Base-by-base conservation (phyloP, 53 echinoderm and acorn worm species). In the Holothuria scabra region DNA sequence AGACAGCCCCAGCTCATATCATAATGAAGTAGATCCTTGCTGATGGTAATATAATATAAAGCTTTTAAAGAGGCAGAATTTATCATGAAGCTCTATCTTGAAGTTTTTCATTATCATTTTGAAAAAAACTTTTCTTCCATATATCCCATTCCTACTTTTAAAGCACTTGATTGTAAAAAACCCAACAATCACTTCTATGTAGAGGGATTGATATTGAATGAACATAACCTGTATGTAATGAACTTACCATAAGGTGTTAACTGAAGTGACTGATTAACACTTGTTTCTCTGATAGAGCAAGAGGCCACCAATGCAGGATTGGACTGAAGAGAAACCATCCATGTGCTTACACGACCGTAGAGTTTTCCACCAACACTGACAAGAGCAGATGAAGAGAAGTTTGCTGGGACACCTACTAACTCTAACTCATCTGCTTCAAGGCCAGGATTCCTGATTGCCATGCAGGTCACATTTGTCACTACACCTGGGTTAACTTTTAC, bases 201-300 rank as follows among this genome's bases (percentile, higher is more conserved):
- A 6, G 3, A 35, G 35, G 35, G 35, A n/a, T n/a, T n/a, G n/a
- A n/a, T n/a, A n/a, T n/a, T n/a, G n/a, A n/a, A n/a, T n/a, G n/a
- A n/a, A n/a, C n/a, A n/a, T n/a, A n/a, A n/a, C n/a, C n/a, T n/a
- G n/a, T 44, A 44, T 44, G 10, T 10, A 48, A 18, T 8, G 21
- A 21, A 68, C 69, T 68, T 3, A 68, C 69, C 69, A 68, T 34
- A 68, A 32, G 69, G 69, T 34, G 30, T 20, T 20, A 68, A 35
- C 69, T 37, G 11, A 11, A 34, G 7, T 22, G 69, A 37, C 2
- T 68, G 5, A 20, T 7, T 68, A 4, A 34, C 11, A 10, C 8
- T 34, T 32, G 44, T 68, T 11, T 0, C 7, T 2, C 41, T 41
- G 5, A 68, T 22, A 20, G 35, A 68, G 7, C 69, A 68, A 18